Base-by-base conservation (phyloP, 2,113 vertebrate species). In the Ramphastos sulfuratus region DNA sequence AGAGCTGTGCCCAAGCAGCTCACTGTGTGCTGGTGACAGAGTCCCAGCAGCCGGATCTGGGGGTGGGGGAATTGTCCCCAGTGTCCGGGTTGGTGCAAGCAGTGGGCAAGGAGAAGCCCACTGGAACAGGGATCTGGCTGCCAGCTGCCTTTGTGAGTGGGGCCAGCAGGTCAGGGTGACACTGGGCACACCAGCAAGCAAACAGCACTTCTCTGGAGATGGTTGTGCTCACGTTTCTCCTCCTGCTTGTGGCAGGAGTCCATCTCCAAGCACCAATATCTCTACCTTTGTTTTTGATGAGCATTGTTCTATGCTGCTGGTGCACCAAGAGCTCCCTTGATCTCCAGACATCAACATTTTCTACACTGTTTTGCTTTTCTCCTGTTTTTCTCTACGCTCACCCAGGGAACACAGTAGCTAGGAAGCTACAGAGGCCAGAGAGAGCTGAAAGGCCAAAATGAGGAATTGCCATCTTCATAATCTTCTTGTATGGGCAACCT, bases 11-110 rank as follows among this genome's bases (percentile, higher is more conserved):
- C 54, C 5, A 1, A 1, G 23, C 3, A 2, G 71, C 27, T 28
- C 58, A 4, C 2, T 0, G 4, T 0, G 4, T 25, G 27, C 52
- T 65, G 59, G 69, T 12, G 6, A 4, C 4, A 0, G 15, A 67
- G 19, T n/a, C 56, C 35, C 1, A 14, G 44, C 37, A 82, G 60
- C 55, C 23, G 15, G 67, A 83, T 70, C n/a, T 46, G 24, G 77
- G 56, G 56, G 48, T 88, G 70, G 66, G 31, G 16, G 50, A 73
- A 33, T n/a, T 37, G 48, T 2, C 27, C 35, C 46, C 1, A 1
- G 4, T 19, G 33, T 69, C 46, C 10, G 27, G 52, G 37, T 72
- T 31, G 63, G 18, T 52, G 59, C 44, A 24, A 25, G 30, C 1
- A 4, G 37, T 1, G 2, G 6, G 37, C 1, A 2, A 61, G 82